Evolutionary conservation across 2,888 invertebrate species (phyloP), one percentile per base, ranked within the genome.

Genomic region (Tholera decimalis): DNA sequence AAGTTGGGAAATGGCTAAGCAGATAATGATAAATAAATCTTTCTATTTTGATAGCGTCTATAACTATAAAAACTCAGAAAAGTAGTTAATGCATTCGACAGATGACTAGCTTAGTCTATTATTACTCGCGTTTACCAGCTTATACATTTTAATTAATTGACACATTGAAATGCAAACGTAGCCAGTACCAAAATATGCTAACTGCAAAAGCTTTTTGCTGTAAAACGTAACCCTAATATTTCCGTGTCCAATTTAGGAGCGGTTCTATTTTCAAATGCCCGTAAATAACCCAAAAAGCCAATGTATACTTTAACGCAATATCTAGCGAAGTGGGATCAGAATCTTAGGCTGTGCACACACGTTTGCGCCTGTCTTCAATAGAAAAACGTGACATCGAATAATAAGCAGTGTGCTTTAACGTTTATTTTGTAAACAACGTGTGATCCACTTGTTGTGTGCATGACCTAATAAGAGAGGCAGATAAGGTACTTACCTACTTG

Each of bases 341-440:
- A 53, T 69, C 76, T 69, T 41, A 73, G 37, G 63, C 57, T 57
- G 66, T 54, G 33, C 26, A 65, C 37, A 77, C 74, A 74, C 60
- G 39, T 37, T 37, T 59, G 46, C 9, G 60, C 46, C 58, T n/a
- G 41, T n/a, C 46, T 28, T 41, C 60, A 73, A 78, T 75, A 59
- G 75, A 78, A 75, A 74, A 78, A 73, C 75, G 75, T 75, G 75
- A 49, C 75, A 56, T 18, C 37, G 75, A 78, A 75, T 75, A 75
- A 59, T 75, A 68, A 75, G 58, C 61, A 56, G 78, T 77, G 53
- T 73, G 73, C 46, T 65, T 41, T 65, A 57, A 47, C 41, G 47
- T 77, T 73, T 77, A 77, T 72, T 43, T 60, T 15, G 66, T 66
- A 65, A 77, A 73, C 67, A 77, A 30, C 55, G 46, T 77, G 47